Evolutionary conservation across 2,797 vertebrate species (phyloP).

Genomic region (Anguilla anguilla): DNA sequence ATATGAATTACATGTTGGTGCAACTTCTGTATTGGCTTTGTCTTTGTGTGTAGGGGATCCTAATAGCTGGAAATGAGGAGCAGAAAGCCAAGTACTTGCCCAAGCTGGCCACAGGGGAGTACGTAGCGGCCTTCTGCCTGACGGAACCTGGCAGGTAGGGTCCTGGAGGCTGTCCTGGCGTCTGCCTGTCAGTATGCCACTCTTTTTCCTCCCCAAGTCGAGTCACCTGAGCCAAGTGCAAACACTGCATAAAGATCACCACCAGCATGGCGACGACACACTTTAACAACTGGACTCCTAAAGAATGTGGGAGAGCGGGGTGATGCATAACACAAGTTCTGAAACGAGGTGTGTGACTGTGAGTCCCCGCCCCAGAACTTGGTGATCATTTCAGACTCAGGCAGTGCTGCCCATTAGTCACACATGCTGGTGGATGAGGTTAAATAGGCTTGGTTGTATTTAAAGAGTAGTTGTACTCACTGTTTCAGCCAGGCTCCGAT

Average conservation of each 20-base stretch:
- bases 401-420: background rate
- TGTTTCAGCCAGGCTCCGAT: no score
- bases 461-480: background rate
- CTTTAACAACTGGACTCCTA: background rate
- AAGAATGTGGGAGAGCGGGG: background rate
- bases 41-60: constrained; percentile 80
- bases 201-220: background rate
- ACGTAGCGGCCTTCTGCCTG: constrained; percentile 93
- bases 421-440: background rate
- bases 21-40: background rate
- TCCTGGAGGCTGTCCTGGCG: background rate
- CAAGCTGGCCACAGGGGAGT: constrained; percentile 85
- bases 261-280: background rate
- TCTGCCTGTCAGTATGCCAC: background rate
- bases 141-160: constrained; percentile 89
- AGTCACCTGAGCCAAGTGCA: background rate
- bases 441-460: background rate
- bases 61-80: constrained; percentile 86
- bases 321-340: background rate
- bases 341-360: background rate
- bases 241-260: background rate
- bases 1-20: background rate
- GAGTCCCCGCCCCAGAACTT: background rate
- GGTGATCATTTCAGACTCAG: background rate
- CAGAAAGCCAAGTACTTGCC: constrained; percentile 94